Evolutionary conservation across 2,113 vertebrate genomes (phyloP), one percentile per base, ranked within the genome.

Genomic region (Furnarius figulus): DNA sequence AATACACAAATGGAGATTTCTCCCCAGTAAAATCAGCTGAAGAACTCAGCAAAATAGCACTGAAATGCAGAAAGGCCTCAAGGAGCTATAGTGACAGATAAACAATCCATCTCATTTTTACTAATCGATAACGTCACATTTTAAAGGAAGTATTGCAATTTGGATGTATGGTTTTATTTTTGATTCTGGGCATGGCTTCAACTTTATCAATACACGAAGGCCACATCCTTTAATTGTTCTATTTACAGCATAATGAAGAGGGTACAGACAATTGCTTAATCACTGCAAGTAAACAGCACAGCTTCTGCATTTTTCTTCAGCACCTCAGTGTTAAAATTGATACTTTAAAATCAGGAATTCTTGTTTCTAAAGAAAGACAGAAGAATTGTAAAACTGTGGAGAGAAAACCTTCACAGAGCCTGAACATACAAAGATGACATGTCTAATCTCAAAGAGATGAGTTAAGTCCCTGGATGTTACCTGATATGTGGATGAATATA

Each of bases 401-500:
- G 15, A 74, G 20, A 74, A 94, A 84, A 77, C 19, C 13, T 72
- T 31, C 8, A 5, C 8, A 5, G 37, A 65, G 25, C 14, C 14
- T 0, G 2, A 85, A 31, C 24, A 47, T 7, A 16, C 16, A 21
- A 55, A 82, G 23, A 73, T 52, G 12, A 68, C 10, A 23, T 10
- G 62, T 42, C 46, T 37, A 52, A 4, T 27, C 27, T 53, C n/a
- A 39, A 81, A 42, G 30, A 77, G 27, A 75, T 50, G 8, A 58
- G 19, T 31, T 56, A 46, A 53, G 12, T 28, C 33, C 22, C 37
- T 39, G 9, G 35, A 25, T 44, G 19, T 93, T 97, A 98, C 99
- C 99, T 98, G 97, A 99, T 97, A 40, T 99, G 98, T 44, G 99
- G 99, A 95, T 99, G 99, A 96, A 98, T 97, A 74, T 99, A 98